Evolutionary conservation across 1,140 invertebrate genomes (phyloP), one percentile per base, ranked within the genome.

Genomic region (Colletes gigas): DNA sequence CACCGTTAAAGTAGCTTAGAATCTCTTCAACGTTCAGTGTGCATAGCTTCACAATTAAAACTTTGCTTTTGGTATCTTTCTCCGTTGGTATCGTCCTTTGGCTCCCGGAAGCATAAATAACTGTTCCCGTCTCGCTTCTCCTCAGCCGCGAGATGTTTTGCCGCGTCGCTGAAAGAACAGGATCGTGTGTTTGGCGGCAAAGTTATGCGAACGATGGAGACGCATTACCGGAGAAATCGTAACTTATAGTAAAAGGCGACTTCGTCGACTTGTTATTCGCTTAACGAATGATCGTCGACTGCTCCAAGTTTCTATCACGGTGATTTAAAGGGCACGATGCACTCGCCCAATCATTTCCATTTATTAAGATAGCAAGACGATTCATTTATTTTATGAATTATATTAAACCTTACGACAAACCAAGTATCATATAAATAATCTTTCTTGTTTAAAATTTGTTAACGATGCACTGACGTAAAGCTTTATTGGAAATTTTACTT

Each of bases 21-120:
- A 73, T 73, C 70, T 15, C 70, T n/a, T 47, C 41, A 14, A 47
- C n/a, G 1, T 21, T 21, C 4, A 59, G 19, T 10, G n/a, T 39
- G 39, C 54, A 66, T 17, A 65, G 59, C 54, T 69, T 44, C 72
- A 83, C 72, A 83, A 82, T 83, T 83, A 83, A 83, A 83, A 83
- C 81, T 84, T 84, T 84, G 41, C 82, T 78, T 10, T 60, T 41
- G 10, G 69, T 55, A 41, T 14, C 60, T 66, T n/a, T 39, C 54
- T 57, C 8, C 9, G 21, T 21, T 17, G 5, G 4, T 39, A 10
- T 57, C 19, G 50, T 57, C 76, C 57, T 67, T 55, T n/a, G 72
- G 60, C 44, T 71, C 60, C 71, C 57, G 9, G 30, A 3, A 30
- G 55, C 30, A 41, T 19, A 73, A 73, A 73, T 73, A 73, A 60